Conservation (phyloP, 2,888 invertebrate genomes). For the Nysson spinosus region DNA sequence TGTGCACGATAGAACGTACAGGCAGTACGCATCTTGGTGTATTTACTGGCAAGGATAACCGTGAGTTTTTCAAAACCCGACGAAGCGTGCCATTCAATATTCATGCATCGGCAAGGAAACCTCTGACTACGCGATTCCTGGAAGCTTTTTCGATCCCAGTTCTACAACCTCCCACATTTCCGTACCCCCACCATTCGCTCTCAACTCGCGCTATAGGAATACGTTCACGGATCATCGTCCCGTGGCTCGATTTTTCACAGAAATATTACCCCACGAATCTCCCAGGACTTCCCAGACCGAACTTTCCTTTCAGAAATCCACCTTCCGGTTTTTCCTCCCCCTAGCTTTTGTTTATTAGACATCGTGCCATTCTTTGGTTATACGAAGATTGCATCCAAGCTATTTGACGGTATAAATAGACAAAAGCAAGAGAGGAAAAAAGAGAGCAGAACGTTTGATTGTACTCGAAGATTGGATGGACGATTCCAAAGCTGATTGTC, state of each 20-base stretch:
- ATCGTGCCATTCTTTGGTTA: neutral
- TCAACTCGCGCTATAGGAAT: constrained; percentile 28
- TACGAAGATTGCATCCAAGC: neutral
- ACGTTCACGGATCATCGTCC: constrained; percentile 35
- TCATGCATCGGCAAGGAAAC: constrained; percentile 47
- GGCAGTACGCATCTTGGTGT: neutral
- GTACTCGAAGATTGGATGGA: neutral
- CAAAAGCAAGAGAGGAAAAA: neutral
- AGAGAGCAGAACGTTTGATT: neutral
- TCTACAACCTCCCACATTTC: constrained; percentile 13
- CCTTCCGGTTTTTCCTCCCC: constrained; percentile 6
- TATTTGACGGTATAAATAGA: neutral
- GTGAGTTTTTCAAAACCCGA: constrained; percentile 36
- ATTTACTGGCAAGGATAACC: constrained; percentile 1
- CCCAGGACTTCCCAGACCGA: neutral
- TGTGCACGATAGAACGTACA: neutral
- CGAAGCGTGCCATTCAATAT: constrained; percentile 56
- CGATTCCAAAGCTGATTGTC: neutral
- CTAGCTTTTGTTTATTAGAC: constrained; percentile 1
- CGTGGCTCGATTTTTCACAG: constrained; percentile 29
- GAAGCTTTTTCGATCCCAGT: constrained; percentile 29
- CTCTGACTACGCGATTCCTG: constrained; percentile 51
- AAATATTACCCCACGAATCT: constrained; percentile 26
- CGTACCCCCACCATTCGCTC: constrained; percentile 1
- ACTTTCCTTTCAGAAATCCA: constrained; percentile 9